Evolutionary conservation across 2,888 invertebrate genomes (phyloP).

Genomic region (Agrochola macilenta): DNA sequence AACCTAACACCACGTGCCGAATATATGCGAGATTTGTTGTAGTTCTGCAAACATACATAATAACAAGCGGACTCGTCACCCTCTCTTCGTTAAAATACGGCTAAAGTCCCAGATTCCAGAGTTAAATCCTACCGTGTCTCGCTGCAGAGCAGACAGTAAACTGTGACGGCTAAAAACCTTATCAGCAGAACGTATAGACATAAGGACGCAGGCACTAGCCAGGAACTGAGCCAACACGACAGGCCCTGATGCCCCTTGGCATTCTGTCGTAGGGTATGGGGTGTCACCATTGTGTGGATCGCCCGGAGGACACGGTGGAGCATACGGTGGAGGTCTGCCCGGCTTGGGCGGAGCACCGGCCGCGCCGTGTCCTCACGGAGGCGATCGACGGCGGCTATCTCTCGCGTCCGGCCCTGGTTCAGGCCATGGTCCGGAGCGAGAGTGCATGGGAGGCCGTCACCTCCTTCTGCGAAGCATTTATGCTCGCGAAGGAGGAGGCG

Average conservation of each 20-base stretch:
- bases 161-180: not conserved
- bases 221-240: not conserved
- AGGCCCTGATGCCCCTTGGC: too few species aligned
- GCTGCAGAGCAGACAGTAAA: not conserved
- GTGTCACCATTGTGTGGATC: too few species aligned
- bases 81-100: not conserved
- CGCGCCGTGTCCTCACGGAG: too few species aligned
- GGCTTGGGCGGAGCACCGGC: too few species aligned
- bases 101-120: not conserved
- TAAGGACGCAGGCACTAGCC: not conserved
- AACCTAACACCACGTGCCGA: constrained; percentile 94
- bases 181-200: not conserved
- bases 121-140: not conserved
- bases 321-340: too few species aligned
- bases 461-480: too few species aligned
- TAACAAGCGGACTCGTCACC: not conserved
- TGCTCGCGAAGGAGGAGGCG: too few species aligned
- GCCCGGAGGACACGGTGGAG: too few species aligned
- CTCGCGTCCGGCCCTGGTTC: too few species aligned
- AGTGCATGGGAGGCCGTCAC: too few species aligned
- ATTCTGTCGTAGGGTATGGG: not conserved
- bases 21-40: constrained; percentile 96
- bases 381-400: too few species aligned
- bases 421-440: too few species aligned
- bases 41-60: constrained; percentile 91